phyloP scores from a whole-genome alignment of 1,140 invertebrate genomes.

The Lethocerus indicus region DNA sequence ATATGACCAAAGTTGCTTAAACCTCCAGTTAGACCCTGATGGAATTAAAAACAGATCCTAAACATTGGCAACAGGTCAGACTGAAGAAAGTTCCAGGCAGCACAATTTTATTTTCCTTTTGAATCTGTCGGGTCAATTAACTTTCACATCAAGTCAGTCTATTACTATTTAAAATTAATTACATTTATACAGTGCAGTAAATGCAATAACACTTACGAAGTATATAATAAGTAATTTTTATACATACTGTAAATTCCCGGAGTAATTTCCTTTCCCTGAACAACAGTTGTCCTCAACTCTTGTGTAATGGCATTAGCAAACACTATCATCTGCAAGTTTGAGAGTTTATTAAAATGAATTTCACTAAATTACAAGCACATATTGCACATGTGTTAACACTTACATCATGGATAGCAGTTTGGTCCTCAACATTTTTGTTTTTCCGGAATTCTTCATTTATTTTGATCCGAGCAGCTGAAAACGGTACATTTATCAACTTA shows the following conservation, averaged over 20 bases:
- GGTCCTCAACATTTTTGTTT: constrained; percentile 34
- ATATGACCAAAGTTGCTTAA: too few species aligned
- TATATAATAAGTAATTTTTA: constrained; percentile 6
- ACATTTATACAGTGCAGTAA: too few species aligned
- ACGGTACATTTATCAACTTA: too few species aligned
- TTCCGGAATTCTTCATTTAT: constrained; percentile 49
- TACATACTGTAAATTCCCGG: constrained; percentile 37
- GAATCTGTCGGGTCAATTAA: too few species aligned
- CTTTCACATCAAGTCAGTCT: too few species aligned
- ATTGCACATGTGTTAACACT: constrained; percentile 9
- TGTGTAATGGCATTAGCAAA: constrained; percentile 39
- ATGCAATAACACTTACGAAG: too few species aligned
- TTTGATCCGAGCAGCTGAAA: constrained; percentile 30
- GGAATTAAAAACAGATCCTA: too few species aligned
- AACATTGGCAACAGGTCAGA: too few species aligned
- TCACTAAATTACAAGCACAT: not conserved
- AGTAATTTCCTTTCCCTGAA: constrained; percentile 38
- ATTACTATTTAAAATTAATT: too few species aligned
- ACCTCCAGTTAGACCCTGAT: too few species aligned
- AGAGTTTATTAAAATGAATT: not conserved
- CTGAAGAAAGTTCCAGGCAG: too few species aligned
- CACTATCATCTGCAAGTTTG: constrained; percentile 35
- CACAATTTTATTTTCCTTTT: too few species aligned
- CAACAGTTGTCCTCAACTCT: constrained; percentile 41
- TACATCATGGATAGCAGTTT: constrained; percentile 35